A percentile compares a stretch with the other conserved stretches of the same genome.
These are phyloP conservation scores for Clepsis dumicolana DNA, from an alignment of 2,888 invertebrate species.

Conservation along the genomic window DNA sequence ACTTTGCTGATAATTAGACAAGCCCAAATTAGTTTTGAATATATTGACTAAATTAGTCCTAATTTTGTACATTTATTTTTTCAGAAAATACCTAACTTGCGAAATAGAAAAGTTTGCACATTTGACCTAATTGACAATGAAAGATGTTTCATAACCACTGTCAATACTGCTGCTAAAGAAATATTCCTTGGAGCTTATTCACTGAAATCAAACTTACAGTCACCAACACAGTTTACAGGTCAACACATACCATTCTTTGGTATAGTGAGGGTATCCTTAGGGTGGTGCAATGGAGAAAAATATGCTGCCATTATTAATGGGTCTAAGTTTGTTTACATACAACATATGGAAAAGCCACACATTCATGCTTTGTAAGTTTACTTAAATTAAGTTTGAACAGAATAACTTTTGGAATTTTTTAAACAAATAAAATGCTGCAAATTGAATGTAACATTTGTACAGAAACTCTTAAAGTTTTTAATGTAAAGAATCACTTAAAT, in stretches of 20 bases:
- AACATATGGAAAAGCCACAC: constrained; percentile 70
- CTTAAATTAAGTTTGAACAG: neutral
- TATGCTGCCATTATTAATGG: constrained; percentile 78
- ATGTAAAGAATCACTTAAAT: too few species aligned
- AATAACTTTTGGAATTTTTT: neutral
- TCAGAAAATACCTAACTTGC: constrained; percentile 69
- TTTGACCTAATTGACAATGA: constrained; percentile 72
- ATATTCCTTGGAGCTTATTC: constrained; percentile 62
- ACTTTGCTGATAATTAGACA: too few species aligned
- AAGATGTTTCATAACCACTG: constrained; percentile 70
- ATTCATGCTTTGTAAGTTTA: constrained; percentile 47
- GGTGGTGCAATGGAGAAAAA: constrained; percentile 69
- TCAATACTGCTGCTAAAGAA: constrained; percentile 27
- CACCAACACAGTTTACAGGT: constrained; percentile 56
- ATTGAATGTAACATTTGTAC: too few species aligned
- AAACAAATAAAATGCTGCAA: too few species aligned
- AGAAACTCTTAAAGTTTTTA: too few species aligned
- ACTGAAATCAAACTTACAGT: constrained; percentile 63
- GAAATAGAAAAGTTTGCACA: constrained; percentile 60
- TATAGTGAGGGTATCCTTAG: constrained; percentile 70
- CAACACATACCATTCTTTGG: constrained; percentile 51
- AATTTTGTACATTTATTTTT: constrained; percentile 43
- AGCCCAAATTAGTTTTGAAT: neutral
- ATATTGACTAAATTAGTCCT: too few species aligned
- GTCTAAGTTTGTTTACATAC: constrained; percentile 67